Conservation (phyloP, 2,113 vertebrate species). For the Istiophorus platypterus region DNA sequence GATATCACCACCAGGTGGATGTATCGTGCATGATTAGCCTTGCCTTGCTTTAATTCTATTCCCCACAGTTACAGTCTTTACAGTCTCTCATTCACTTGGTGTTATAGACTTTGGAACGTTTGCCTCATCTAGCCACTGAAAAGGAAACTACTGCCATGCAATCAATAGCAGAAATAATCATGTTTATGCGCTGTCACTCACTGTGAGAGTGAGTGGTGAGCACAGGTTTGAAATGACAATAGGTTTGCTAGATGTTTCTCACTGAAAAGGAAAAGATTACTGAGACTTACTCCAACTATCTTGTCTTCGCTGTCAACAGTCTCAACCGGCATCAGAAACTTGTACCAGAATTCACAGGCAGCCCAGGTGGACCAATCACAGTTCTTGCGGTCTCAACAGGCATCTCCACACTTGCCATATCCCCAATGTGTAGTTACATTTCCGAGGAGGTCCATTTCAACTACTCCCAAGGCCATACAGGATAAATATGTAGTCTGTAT, state of each 20-base stretch:
- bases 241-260: not conserved
- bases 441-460: not conserved
- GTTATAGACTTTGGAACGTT: not conserved
- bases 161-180: conserved; percentile 22
- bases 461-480: not conserved
- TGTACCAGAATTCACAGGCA: not conserved
- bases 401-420: not conserved
- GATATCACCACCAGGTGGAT: not conserved
- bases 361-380: not conserved
- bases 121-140: not conserved
- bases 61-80: not conserved
- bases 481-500: not conserved
- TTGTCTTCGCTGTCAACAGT: not conserved
- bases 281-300: not conserved
- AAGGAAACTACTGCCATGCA: not conserved
- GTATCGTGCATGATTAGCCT: not conserved
- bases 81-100: not conserved
- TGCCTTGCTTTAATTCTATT: conserved; percentile 5
- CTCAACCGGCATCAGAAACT: not conserved
- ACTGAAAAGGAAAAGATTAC: not conserved
- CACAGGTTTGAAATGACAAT: conserved; percentile 5
- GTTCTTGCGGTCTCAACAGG: too few relatives aligned
- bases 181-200: conserved; percentile 1
- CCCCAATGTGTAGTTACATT: not conserved
- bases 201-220: not conserved